Conservation (phyloP, 2,113 vertebrate genomes). For the Addax nasomaculatus region DNA sequence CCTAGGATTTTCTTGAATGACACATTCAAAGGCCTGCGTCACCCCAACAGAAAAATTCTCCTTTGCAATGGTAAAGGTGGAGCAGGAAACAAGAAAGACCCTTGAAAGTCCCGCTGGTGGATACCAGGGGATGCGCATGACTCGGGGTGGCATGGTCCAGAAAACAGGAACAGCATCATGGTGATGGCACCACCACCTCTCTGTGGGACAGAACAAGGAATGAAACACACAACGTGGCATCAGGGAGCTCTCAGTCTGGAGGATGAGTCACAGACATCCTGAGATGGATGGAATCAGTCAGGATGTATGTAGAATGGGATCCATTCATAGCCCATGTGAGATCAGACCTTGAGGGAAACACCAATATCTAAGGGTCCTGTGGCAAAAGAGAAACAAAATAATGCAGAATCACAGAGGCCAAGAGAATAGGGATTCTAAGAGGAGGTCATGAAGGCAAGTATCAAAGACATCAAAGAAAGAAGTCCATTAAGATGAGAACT, state of each 20-base stretch:
- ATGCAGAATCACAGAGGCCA: background rate
- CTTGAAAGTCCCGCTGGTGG: background rate
- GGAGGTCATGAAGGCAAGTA: background rate
- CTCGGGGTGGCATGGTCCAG: background rate
- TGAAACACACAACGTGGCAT: background rate
- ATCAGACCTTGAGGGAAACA: background rate
- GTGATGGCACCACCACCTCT: rapidly evolving
- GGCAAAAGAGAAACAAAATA: background rate
- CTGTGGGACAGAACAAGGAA: background rate
- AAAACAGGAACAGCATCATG: background rate
- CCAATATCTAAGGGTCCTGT: background rate
- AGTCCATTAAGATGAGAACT: rapidly evolving
- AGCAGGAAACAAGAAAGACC: background rate
- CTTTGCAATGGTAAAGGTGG: background rate
- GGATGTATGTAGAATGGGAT: background rate
- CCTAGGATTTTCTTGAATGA: background rate
- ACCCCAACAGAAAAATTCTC: background rate
- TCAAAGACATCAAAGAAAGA: background rate
- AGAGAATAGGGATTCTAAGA: background rate
- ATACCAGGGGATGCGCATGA: background rate
- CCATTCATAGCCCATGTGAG: rapidly evolving
- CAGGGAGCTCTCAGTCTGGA: background rate
- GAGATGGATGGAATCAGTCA: background rate
- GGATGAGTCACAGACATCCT: background rate
- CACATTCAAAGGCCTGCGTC: background rate